phyloP scores from a whole-genome alignment of 1,140 invertebrate genomes.

The Mactra quadrangularis region DNA sequence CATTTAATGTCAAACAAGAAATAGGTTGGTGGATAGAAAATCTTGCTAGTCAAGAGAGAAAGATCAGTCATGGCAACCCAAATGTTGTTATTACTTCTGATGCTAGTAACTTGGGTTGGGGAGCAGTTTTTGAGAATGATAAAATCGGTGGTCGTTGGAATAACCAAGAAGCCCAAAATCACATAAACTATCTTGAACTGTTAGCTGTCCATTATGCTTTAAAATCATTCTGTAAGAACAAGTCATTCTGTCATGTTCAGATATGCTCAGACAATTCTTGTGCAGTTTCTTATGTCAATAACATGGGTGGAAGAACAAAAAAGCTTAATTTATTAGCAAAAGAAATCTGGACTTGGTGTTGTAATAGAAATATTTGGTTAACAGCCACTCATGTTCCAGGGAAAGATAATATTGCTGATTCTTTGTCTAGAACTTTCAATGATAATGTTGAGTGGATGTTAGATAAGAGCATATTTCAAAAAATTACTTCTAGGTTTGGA shows the following conservation, averaged over 20 bases:
- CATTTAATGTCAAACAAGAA: neutral
- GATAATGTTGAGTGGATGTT: constrained; percentile 22
- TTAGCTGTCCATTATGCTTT: neutral
- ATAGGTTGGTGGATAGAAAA: constrained; percentile 47
- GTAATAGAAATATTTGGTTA: too few species aligned
- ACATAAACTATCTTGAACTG: constrained; percentile 41
- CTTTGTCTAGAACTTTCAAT: too few species aligned
- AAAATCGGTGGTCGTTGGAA: constrained; percentile 35
- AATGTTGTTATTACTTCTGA: constrained; percentile 19
- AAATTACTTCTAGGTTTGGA: neutral
- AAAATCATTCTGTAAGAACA: neutral
- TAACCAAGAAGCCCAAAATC: neutral
- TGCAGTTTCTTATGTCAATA: constrained; percentile 52
- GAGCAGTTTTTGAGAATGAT: neutral
- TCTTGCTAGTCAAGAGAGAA: neutral
- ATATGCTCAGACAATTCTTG: constrained; percentile 58
- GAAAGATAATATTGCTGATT: too few species aligned
- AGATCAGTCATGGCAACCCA: neutral
- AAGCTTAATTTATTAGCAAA: too few species aligned
- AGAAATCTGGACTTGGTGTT: too few species aligned
- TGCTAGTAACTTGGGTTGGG: constrained; percentile 14
- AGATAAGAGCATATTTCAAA: neutral
- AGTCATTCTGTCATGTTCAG: constrained; percentile 4
- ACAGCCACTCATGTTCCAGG: too few species aligned
- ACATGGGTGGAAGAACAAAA: too few species aligned